Evolutionary conservation across 2,888 invertebrate species (phyloP).

Genomic region (Drosophila subquinaria): DNA sequence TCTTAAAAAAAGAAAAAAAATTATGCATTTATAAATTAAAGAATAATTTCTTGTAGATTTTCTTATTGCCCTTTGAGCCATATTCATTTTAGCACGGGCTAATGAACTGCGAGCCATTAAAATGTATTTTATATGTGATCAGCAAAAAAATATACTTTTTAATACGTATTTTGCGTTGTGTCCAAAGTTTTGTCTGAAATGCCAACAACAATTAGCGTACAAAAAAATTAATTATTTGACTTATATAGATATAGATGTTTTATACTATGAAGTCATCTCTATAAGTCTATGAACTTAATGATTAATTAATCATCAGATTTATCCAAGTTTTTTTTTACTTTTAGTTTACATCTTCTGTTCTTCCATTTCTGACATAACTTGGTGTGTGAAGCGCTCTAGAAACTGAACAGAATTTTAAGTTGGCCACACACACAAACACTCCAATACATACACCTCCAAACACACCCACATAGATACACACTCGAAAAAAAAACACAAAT

Average conservation of each 20-base stretch:
- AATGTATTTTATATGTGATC: slow-evolving; percentile 45
- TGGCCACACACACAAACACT: slow-evolving; percentile 26
- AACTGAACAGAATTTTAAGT: slow-evolving; percentile 54
- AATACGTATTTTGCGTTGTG: slow-evolving; percentile 8
- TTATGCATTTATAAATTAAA: neutral
- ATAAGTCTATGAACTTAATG: slow-evolving; percentile 22
- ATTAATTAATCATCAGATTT: slow-evolving; percentile 50
- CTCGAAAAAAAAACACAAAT: slow-evolving; percentile 25
- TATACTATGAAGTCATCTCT: slow-evolving; percentile 40
- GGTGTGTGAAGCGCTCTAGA: slow-evolving; percentile 33
- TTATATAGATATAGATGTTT: neutral
- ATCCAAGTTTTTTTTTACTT: slow-evolving; percentile 9
- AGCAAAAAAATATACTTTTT: slow-evolving; percentile 36
- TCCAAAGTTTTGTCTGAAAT: slow-evolving; percentile 7
- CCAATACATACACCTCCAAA: neutral
- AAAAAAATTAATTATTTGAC: slow-evolving; percentile 1
- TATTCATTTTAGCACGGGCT: slow-evolving; percentile 35
- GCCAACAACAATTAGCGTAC: slow-evolving; percentile 7
- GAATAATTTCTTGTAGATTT: slow-evolving; percentile 6
- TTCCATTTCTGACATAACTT: slow-evolving; percentile 27
- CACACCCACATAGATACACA: slow-evolving; percentile 12
- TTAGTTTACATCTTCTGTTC: slow-evolving; percentile 1
- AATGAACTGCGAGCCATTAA: slow-evolving; percentile 66
- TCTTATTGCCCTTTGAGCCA: slow-evolving; percentile 5
- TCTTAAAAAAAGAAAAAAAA: neutral